A percentile compares a stretch with the other conserved stretches of the same genome.
phyloP scores from a whole-genome alignment of 2,888 invertebrate species.

The Euphydryas editha region DNA sequence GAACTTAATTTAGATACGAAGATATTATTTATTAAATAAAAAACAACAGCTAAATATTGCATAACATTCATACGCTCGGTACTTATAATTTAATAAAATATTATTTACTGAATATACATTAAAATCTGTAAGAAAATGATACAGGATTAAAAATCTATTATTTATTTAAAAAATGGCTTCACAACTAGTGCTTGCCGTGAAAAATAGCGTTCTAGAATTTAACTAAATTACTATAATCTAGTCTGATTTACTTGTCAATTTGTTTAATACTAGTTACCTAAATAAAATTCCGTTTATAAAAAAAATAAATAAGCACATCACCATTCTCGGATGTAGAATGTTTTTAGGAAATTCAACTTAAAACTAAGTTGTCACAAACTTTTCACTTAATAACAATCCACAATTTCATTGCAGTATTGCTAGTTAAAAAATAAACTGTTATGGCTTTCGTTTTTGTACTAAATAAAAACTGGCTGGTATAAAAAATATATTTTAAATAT shows the following conservation, averaged over 20 bases:
- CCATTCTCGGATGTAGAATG: slow-evolving; percentile 69
- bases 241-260: slow-evolving; percentile 36
- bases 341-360: slow-evolving; percentile 59
- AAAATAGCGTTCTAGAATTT: slow-evolving; percentile 22
- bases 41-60: slow-evolving; percentile 68
- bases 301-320: slow-evolving; percentile 81
- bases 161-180: slow-evolving; percentile 34
- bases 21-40: slow-evolving; percentile 56
- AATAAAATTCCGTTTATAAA: slow-evolving; percentile 69
- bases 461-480: slow-evolving; percentile 47
- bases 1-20: slow-evolving; percentile 43
- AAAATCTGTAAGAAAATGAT: slow-evolving; percentile 52
- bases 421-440: slow-evolving; percentile 52
- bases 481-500: slow-evolving; percentile 25
- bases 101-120: slow-evolving; percentile 76
- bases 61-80: slow-evolving; percentile 59
- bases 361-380: slow-evolving; percentile 58
- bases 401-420: slow-evolving; percentile 75
- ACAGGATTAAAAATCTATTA: slow-evolving; percentile 32
- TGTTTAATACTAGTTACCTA: slow-evolving; percentile 58
- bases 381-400: slow-evolving; percentile 65
- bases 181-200: slow-evolving; percentile 42
- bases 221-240: slow-evolving; percentile 34
- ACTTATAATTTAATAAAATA: slow-evolving; percentile 68
- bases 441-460: slow-evolving; percentile 79